Conservation (phyloP, 2,797 vertebrate species). For the Arrhamphus sclerolepis region DNA sequence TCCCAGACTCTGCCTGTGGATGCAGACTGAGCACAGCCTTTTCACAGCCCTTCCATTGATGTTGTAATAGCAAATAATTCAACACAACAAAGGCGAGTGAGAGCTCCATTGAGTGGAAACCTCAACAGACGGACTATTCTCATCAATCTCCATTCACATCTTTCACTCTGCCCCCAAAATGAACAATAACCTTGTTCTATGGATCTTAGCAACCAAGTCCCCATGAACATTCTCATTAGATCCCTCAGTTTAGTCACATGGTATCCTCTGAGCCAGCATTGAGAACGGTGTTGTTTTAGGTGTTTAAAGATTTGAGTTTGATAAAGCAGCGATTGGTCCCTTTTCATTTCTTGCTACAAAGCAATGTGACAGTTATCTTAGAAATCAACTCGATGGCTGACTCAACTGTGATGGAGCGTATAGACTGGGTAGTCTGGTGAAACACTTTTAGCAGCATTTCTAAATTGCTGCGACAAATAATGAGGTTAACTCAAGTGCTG, state of each 20-base stretch:
- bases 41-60: slow-evolving; percentile 65
- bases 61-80: slow-evolving; percentile 76
- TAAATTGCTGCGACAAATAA: too few relatives aligned
- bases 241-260: slow-evolving; percentile 34
- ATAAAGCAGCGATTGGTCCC: too few relatives aligned
- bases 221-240: slow-evolving; percentile 47
- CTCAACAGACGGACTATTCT: slow-evolving; percentile 66
- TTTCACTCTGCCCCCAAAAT: slow-evolving; percentile 40
- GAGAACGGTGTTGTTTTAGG: too few relatives aligned
- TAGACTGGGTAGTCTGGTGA: too few relatives aligned
- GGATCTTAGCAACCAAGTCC: slow-evolving; percentile 77
- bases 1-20: slow-evolving; percentile 48
- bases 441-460: too few relatives aligned
- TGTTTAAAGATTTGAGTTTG: too few relatives aligned
- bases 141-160: slow-evolving; percentile 74
- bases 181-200: slow-evolving; percentile 65
- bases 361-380: too few relatives aligned
- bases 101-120: slow-evolving; percentile 65
- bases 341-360: too few relatives aligned
- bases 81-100: slow-evolving; percentile 73
- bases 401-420: too few relatives aligned
- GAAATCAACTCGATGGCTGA: too few relatives aligned
- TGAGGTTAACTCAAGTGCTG: too few relatives aligned
- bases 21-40: slow-evolving; percentile 57
- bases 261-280: not conserved